A percentile compares a stretch with the other conserved stretches of the same genome.
phyloP scores from a whole-genome alignment of 2,888 invertebrate genomes.

The Perdita meconis region DNA sequence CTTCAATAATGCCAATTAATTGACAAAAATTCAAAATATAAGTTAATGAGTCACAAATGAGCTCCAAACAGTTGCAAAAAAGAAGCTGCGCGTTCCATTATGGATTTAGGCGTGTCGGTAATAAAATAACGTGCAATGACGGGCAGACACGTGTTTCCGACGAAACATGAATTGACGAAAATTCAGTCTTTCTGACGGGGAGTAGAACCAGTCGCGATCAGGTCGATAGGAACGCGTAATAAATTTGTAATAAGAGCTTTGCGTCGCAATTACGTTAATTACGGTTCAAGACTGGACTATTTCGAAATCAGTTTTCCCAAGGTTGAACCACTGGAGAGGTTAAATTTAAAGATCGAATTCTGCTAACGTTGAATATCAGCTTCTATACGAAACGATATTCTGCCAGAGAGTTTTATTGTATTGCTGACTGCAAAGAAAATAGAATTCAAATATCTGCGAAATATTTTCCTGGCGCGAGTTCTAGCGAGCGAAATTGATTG shows the following conservation, averaged over 20 bases:
- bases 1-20: too few relatives aligned
- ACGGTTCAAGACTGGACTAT: background rate
- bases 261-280: conserved; percentile 5
- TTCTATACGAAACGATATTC: background rate
- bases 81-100: background rate
- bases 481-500: background rate
- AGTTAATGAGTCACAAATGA: too few relatives aligned
- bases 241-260: conserved; percentile 7
- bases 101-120: conserved; percentile 7
- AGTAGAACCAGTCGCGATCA: conserved; percentile 4
- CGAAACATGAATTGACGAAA: conserved; percentile 1
- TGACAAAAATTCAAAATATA: too few relatives aligned
- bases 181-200: conserved; percentile 4
- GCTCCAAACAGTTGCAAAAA: background rate
- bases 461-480: background rate
- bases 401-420: too few relatives aligned
- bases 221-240: background rate
- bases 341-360: background rate
- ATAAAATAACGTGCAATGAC: conserved; percentile 27
- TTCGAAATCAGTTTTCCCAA: background rate
- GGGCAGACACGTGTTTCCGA: conserved; percentile 15
- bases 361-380: background rate
- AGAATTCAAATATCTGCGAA: too few relatives aligned
- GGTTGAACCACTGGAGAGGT: background rate
- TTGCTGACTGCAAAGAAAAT: too few relatives aligned